Conservation (phyloP, 64 coral and sea anemone species). For the Hydrozoanthus tunicans region DNA sequence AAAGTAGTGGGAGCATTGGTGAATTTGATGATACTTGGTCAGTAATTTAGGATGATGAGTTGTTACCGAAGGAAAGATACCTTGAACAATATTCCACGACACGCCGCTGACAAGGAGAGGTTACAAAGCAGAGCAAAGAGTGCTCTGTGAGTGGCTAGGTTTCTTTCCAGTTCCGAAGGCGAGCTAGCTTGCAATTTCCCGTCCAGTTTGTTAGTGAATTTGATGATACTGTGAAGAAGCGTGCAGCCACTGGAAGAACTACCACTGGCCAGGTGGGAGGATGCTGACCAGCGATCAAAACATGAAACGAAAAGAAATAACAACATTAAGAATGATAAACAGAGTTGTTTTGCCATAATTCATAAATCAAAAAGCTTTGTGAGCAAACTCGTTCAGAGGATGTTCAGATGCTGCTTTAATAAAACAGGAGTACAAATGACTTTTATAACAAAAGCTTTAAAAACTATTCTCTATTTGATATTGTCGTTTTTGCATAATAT, state of each 20-base stretch:
- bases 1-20: no score
- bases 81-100: conserved; percentile 93
- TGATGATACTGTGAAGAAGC: conserved; percentile 79
- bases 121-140: conserved; percentile 76
- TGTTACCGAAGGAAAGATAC: neutral
- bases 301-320: neutral
- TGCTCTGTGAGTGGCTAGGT: conserved; percentile 62
- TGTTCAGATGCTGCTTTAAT: no score
- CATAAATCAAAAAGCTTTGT: no score
- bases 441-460: no score
- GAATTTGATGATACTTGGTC: no score
- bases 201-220: conserved; percentile 64
- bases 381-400: no score
- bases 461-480: no score
- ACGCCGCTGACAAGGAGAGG: conserved; percentile 72
- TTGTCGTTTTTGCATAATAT: no score
- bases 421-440: no score
- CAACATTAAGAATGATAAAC: neutral
- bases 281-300: conserved; percentile 23
- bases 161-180: conserved; percentile 60
- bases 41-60: no score
- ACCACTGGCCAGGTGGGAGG: conserved; percentile 57
- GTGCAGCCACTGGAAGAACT: conserved; percentile 64
- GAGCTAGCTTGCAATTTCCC: conserved; percentile 70
- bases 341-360: neutral